Base-by-base conservation (phyloP, 30 jellyfish, hydroid and myxozoan genomes). In the Catostylus mosaicus region DNA sequence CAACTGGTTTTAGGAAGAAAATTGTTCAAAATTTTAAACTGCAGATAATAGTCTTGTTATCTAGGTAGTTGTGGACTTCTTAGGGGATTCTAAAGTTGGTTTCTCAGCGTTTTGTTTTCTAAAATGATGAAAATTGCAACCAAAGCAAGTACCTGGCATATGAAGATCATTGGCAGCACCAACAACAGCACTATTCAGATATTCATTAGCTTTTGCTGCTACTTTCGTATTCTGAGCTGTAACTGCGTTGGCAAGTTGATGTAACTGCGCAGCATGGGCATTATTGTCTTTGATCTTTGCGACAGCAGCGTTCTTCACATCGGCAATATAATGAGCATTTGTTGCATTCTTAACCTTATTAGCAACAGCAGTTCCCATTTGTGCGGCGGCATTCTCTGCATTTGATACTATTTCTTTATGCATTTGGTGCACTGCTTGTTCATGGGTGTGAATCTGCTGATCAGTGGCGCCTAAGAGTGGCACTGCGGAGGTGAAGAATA, bases 261-360 rank as follows among this genome's bases (percentile, higher is more conserved):
- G 83, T 9, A 64, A 70, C 69, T 64, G 75, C 35, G 90, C 83
- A 67, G 83, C 90, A 27, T 80, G 83, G 0, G 43, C 77, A 35
- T 80, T 80, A 51, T 80, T 80, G 45, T 60, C 68, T 14, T 71
- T 60, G 48, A 80, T 66, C 70, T 80, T 80, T 22, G 83, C 76
- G 29, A 69, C 74, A 50, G 90, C 90, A 0, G 83, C 83, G n/a
- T 52, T 51, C 23, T 67, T 65, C 43, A 80, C 83, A 50, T 80
- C 83, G 0, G 83, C 83, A 22, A 80, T 80, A 23, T 38, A 80
- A 24, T 64, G 75, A 1, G 90, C 67, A 1, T 69, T 67, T 43
- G 83, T 71, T 20, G 78, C 83, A 54, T 66, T 80, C 69, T 80
- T 46, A 30, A 52, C 70, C 18, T 24, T 26, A 37, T 51, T 66